Evolutionary conservation across 2,797 vertebrate species (phyloP), one percentile per base, ranked within the genome.

Genomic region (Miopithecus talapoin): DNA sequence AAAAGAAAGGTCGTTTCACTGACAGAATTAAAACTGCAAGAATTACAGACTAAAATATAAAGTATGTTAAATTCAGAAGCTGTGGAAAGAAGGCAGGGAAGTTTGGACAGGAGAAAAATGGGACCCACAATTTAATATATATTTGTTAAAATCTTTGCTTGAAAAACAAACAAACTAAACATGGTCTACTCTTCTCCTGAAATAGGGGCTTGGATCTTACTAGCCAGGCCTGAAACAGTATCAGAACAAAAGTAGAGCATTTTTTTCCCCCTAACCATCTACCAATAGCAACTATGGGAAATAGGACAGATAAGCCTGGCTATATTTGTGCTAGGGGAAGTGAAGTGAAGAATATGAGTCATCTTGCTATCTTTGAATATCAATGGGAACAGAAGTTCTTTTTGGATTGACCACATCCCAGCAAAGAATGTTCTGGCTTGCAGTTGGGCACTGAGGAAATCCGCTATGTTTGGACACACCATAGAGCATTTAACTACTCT

Each of bases 381-480:
- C 98, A 97, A 92, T 83, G 89, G 97, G 97, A 97, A 89, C 12
- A 48, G 64, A 91, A 98, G 88, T 89, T 86, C 84, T 95, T 95
- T 86, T 39, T 87, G 97, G 88, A 79, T 87, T 91, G 84, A 95
- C 93, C 80, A 5, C 0, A n/a, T 24, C 89, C 57, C 94, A 43
- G 36, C 21, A 1, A 94, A 97, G 97, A 98, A 98, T 91, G 93
- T 64, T 74, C 96, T 83, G 79, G 96, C 24, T 0, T 41, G 72
- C 84, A 80, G 83, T 75, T 76, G 85, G 93, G 89, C 90, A 0
- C 0, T 89, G 97, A 98, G 92, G 97, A 97, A 95, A 28, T 33
- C 1, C 8, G 50, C 87, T 85, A 79, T 57, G 88, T 74, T 83
- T 83, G 90, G 88, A 80, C 13, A 91, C 96, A 39, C 50, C 57